Evolutionary conservation across 2,113 vertebrate genomes (phyloP).

Genomic region (western clawed frog (Xenopus tropicalis)): DNA sequence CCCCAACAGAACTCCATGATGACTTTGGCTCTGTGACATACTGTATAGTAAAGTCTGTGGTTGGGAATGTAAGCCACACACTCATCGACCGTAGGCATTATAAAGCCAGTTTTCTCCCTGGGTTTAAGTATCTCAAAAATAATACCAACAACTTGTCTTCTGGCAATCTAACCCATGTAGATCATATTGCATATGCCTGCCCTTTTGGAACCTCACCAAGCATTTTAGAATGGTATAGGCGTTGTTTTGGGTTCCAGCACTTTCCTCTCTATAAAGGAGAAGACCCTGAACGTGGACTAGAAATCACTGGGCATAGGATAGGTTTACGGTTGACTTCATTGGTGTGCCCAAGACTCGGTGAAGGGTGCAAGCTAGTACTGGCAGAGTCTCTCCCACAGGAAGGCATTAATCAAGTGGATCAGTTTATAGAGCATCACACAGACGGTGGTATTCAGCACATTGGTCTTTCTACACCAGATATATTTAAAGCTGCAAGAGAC

Average conservation of each 20-base stretch:
- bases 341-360: slow-evolving; percentile 67
- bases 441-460: slow-evolving; percentile 87
- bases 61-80: slow-evolving; percentile 85
- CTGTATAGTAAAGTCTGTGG: slow-evolving; percentile 68
- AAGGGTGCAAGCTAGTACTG: slow-evolving; percentile 78
- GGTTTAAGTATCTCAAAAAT: slow-evolving; percentile 61
- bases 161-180: slow-evolving; percentile 74
- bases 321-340: slow-evolving; percentile 82
- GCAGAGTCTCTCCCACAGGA: slow-evolving; percentile 74
- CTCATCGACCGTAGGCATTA: slow-evolving; percentile 75
- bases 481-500: slow-evolving; percentile 61
- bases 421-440: slow-evolving; percentile 76
- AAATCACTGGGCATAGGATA: slow-evolving; percentile 65
- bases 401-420: slow-evolving; percentile 79
- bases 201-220: slow-evolving; percentile 53
- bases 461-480: slow-evolving; percentile 74
- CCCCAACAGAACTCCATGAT: slow-evolving; percentile 70
- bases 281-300: slow-evolving; percentile 67
- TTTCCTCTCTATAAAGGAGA: slow-evolving; percentile 74
- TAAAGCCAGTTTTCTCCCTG: slow-evolving; percentile 74
- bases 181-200: slow-evolving; percentile 86
- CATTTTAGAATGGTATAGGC: slow-evolving; percentile 80
- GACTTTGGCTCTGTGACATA: slow-evolving; percentile 69
- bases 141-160: background rate
- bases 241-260: slow-evolving; percentile 78